A percentile compares a stretch with the other conserved stretches of the same genome.
phyloP scores from a whole-genome alignment of 2,888 invertebrate species.

The Dastarcus helophoroides region DNA sequence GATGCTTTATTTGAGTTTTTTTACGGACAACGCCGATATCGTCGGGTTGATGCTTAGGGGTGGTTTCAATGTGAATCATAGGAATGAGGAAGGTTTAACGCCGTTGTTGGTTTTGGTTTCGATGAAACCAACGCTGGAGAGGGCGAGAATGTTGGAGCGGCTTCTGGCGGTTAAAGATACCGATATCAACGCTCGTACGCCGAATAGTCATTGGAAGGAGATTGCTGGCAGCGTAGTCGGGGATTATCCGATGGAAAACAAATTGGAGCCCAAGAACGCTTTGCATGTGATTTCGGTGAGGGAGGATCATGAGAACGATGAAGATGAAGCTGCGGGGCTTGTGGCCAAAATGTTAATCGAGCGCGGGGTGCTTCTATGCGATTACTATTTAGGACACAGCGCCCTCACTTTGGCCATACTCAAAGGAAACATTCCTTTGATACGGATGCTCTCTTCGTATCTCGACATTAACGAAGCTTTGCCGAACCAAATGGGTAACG shows the following conservation, averaged over 20 bases:
- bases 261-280: constrained; percentile 28
- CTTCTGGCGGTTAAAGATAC: constrained; percentile 24
- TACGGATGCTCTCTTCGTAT: constrained; percentile 20
- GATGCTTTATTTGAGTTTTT: constrained; percentile 27
- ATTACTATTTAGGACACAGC: constrained; percentile 30
- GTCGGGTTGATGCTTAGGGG: constrained; percentile 21
- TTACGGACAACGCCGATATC: constrained; percentile 24
- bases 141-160: constrained; percentile 19
- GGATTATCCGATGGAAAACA: constrained; percentile 9
- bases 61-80: constrained; percentile 23
- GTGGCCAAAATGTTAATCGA: constrained; percentile 20
- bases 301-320: constrained; percentile 25
- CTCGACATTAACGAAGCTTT: constrained; percentile 26
- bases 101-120: constrained; percentile 28
- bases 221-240: constrained; percentile 20
- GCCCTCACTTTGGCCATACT: constrained; percentile 31
- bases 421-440: constrained; percentile 25
- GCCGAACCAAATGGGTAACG: constrained; percentile 28
- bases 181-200: constrained; percentile 26
- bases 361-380: constrained; percentile 16
- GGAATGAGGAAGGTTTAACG: constrained; percentile 23
- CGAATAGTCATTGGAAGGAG: constrained; percentile 24
- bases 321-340: constrained; percentile 16
- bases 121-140: constrained; percentile 17
- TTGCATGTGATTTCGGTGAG: constrained; percentile 32